Percentiles rank a stretch among this genome's conserved stretches.
These are phyloP conservation scores for Chascanopsetta lugubris DNA, from an alignment of 2,113 vertebrate species.

Conservation along the genomic window DNA sequence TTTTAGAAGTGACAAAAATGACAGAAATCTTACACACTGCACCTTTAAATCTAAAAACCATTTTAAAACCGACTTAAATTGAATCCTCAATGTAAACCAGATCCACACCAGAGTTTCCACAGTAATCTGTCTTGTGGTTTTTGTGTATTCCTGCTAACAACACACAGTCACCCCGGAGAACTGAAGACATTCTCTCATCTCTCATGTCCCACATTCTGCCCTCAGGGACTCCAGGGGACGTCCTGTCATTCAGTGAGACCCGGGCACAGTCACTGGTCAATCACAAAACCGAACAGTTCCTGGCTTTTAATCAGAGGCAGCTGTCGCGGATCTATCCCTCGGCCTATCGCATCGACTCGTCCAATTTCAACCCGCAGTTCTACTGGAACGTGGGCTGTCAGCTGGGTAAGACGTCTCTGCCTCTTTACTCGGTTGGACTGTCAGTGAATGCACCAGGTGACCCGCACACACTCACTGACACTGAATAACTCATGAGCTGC, in stretches of 20 bases:
- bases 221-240: constrained; percentile 89
- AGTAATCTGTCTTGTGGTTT: no score
- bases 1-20: no score
- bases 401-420: constrained; percentile 81
- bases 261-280: constrained; percentile 93
- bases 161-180: neutral
- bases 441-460: constrained; percentile 12
- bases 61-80: no score
- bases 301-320: constrained; percentile 94
- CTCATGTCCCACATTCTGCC: constrained; percentile 5
- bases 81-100: no score
- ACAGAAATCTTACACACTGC: no score
- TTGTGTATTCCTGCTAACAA: no score
- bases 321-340: constrained; percentile 96
- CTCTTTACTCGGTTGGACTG: neutral
- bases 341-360: constrained; percentile 96
- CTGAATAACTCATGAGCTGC: neutral
- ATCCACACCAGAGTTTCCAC: no score
- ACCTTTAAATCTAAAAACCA: no score
- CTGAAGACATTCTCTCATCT: neutral
- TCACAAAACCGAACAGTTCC: constrained; percentile 91
- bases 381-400: constrained; percentile 98
- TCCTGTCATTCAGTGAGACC: constrained; percentile 95
- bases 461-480: constrained; percentile 11
- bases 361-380: constrained; percentile 95